These are phyloP conservation scores for Opisthocomus hoazin DNA, from an alignment of 2,113 vertebrate species.

Conservation along the genomic window DNA sequence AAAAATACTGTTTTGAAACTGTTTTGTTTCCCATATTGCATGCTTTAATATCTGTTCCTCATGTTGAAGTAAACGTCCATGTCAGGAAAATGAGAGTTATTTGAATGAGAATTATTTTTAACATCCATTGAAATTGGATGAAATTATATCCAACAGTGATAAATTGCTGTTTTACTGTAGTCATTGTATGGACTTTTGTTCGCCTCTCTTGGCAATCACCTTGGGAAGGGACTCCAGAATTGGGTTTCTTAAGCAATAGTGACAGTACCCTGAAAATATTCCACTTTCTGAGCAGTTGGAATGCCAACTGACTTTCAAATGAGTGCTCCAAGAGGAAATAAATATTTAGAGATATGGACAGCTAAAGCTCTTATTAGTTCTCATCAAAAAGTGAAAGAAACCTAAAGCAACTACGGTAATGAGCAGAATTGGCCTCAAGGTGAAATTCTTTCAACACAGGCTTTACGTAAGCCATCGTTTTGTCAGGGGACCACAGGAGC, in stretches of 20 bases:
- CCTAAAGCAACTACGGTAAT: not conserved
- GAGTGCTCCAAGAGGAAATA: not conserved
- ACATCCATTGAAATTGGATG: not conserved
- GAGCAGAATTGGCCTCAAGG: not conserved
- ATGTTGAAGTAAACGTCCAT: not conserved
- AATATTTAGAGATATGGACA: not conserved
- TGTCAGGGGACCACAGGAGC: not conserved
- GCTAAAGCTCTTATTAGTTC: not conserved
- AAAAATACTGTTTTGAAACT: not conserved
- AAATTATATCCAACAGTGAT: not conserved
- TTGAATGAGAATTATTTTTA: slow-evolving; percentile 1
- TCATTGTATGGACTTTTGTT: not conserved
- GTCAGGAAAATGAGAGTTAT: not conserved
- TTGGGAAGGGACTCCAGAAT: not conserved
- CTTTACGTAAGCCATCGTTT: not conserved
- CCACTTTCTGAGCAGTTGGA: not conserved
- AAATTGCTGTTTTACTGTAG: not conserved
- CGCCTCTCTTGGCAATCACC: not conserved
- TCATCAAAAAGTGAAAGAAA: not conserved
- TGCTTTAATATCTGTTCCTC: not conserved
- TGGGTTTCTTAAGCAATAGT: not conserved
- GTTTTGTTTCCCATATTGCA: not conserved
- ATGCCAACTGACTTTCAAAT: not conserved
- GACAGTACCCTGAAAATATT: not conserved
- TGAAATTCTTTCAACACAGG: not conserved